Conservation (phyloP, 2,888 invertebrate genomes). For the Eumerus sabulonum region DNA sequence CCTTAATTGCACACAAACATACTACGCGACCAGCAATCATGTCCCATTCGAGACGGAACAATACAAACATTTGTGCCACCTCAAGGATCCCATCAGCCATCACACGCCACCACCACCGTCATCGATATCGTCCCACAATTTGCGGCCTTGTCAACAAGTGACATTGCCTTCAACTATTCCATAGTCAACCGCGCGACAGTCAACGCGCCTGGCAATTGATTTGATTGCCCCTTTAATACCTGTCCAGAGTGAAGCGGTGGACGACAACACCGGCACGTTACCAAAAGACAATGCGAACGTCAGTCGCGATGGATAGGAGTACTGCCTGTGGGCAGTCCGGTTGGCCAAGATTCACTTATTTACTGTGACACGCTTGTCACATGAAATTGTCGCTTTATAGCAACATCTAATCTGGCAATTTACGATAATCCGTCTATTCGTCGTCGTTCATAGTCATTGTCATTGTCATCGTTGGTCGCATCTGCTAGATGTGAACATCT, state of each 20-base stretch:
- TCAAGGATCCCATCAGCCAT: constrained; percentile 61
- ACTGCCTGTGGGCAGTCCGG: constrained; percentile 48
- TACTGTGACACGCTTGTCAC: constrained; percentile 61
- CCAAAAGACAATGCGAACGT: constrained; percentile 41
- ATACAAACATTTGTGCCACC: constrained; percentile 68
- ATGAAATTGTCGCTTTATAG: constrained; percentile 69
- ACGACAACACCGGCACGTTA: constrained; percentile 16
- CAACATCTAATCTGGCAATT: constrained; percentile 68
- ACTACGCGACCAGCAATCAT: constrained; percentile 51
- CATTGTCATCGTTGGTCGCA: constrained; percentile 43
- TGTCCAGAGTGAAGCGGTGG: constrained; percentile 16
- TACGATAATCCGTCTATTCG: constrained; percentile 68
- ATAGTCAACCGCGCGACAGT: constrained; percentile 39
- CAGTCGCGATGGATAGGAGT: too few relatives aligned
- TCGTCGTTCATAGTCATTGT: constrained; percentile 66
- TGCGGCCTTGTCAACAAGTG: constrained; percentile 68
- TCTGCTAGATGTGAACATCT: constrained; percentile 17
- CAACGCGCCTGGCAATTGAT: constrained; percentile 64
- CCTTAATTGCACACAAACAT: constrained; percentile 64
- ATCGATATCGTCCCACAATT: constrained; percentile 54
- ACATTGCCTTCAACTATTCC: constrained; percentile 54
- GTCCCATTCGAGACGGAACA: constrained; percentile 64
- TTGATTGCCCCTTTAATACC: constrained; percentile 64
- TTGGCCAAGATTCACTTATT: constrained; percentile 38
- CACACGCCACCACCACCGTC: constrained; percentile 4